These are phyloP conservation scores for Perca schrenkii DNA, from an alignment of 2,113 vertebrate species.

Conservation along the genomic window DNA sequence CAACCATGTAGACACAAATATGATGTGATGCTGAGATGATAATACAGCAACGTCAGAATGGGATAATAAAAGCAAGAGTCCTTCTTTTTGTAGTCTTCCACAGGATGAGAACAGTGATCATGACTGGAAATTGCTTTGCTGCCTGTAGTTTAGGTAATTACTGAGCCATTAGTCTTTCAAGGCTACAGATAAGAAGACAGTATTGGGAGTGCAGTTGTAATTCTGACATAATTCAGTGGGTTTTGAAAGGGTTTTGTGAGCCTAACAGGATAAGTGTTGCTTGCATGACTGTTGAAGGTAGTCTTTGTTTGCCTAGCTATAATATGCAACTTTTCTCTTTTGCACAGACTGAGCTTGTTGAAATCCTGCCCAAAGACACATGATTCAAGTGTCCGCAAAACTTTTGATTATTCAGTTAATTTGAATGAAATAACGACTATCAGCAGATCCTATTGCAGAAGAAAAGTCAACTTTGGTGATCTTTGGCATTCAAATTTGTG, in stretches of 20 bases:
- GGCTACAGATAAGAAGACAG: not conserved
- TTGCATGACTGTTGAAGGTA: constrained; percentile 20
- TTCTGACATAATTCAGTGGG: not conserved
- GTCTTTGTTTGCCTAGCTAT: constrained; percentile 20
- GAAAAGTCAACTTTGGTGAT: not conserved
- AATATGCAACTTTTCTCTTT: constrained; percentile 29
- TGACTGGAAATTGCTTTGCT: not conserved
- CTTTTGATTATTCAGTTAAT: not conserved
- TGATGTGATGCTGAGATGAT: not conserved
- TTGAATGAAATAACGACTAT: not conserved
- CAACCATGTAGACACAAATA: not conserved
- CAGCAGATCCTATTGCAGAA: not conserved
- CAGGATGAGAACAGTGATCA: not conserved
- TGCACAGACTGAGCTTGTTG: not conserved
- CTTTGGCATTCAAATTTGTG: not conserved
- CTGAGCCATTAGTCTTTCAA: not conserved
- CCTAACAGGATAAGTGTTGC: not conserved
- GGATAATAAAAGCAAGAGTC: not conserved
- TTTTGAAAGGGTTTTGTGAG: not conserved
- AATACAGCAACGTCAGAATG: not conserved
- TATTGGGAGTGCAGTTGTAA: not conserved
- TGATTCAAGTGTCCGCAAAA: not conserved
- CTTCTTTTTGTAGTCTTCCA: not conserved
- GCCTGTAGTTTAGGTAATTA: not conserved
- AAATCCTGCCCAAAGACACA: not conserved